Evolutionary conservation across 2,888 invertebrate species (phyloP), one percentile per base, ranked within the genome.

Genomic region (Silvanus unidentatus): DNA sequence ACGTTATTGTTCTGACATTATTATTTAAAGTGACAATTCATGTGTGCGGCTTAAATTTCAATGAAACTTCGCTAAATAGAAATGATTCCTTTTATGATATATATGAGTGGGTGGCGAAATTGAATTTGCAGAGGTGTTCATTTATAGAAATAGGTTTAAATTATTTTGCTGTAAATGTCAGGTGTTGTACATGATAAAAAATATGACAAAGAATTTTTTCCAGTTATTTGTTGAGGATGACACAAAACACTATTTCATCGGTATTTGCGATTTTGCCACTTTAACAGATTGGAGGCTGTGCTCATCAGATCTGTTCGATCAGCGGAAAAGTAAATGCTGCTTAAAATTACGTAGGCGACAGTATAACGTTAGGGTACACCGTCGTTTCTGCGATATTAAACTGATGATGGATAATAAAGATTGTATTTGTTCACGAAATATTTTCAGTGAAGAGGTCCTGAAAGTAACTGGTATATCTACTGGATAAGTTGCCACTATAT

Each of bases 71-170:
- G 27, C 49, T 54, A 13, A 59, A 60, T 4, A 12, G 12, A 32
- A 11, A 32, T 11, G 55, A 52, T 11, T 55, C 58, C 1, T 45
- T 51, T 4, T 73, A 73, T 50, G 65, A 73, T 47, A 62, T 74
- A 43, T 62, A 61, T 13, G 45, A 58, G 12, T 73, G 71, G 69
- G 64, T 70, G 10, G 55, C 55, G 36, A 60, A 67, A 43, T 57
- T 75, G 35, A 65, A 74, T 55, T 59, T 75, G 27, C 73, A 75
- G 57, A 69, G 70, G 30, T 75, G 74, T 47, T 70, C 66, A 22
- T 64, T 75, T 43, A 70, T 75, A 10, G 73, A 73, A 54, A 69
- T 74, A 43, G 74, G 74, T 12, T 68, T 74, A 50, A 66, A 67
- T 52, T 72, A 68, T 59, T 73, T 70, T 55, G 71, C 71, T 38